These are phyloP conservation scores for Doryteuthis pealeii DNA, from an alignment of 1,140 invertebrate species.

Conservation along the genomic window DNA sequence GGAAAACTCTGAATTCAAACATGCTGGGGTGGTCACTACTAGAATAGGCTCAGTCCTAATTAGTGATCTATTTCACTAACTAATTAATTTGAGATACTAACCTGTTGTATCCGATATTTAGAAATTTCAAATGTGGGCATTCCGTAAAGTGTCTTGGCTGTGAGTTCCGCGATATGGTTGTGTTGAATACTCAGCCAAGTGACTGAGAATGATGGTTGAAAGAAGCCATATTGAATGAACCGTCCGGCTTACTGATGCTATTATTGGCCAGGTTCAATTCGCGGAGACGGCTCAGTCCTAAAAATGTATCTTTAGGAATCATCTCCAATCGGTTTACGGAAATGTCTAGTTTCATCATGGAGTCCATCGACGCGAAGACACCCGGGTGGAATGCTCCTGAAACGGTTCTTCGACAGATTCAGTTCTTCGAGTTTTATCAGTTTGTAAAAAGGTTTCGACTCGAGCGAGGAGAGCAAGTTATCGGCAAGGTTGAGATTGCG, in stretches of 20 bases:
- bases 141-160: constrained; percentile 24
- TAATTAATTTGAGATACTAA: too few relatives aligned
- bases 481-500: constrained; percentile 21
- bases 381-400: constrained; percentile 25
- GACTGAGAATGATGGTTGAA: constrained; percentile 31
- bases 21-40: too few relatives aligned
- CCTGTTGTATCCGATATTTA: constrained; percentile 31
- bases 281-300: constrained; percentile 25
- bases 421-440: constrained; percentile 17
- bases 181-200: constrained; percentile 34
- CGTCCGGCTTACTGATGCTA: constrained; percentile 26
- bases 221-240: constrained; percentile 29
- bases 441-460: constrained; percentile 21
- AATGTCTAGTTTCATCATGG: constrained; percentile 26
- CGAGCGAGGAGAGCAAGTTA: constrained; percentile 23
- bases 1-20: too few relatives aligned
- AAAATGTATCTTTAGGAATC: constrained; percentile 26
- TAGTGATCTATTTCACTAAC: too few relatives aligned
- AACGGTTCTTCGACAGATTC: constrained; percentile 27
- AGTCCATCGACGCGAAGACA: constrained; percentile 16
- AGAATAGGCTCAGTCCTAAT: too few relatives aligned
- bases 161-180: constrained; percentile 24
- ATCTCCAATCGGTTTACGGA: constrained; percentile 29
- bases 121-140: constrained; percentile 34
- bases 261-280: constrained; percentile 31